phyloP scores from a whole-genome alignment of 2,113 vertebrate species.

The Origma solitaria region DNA sequence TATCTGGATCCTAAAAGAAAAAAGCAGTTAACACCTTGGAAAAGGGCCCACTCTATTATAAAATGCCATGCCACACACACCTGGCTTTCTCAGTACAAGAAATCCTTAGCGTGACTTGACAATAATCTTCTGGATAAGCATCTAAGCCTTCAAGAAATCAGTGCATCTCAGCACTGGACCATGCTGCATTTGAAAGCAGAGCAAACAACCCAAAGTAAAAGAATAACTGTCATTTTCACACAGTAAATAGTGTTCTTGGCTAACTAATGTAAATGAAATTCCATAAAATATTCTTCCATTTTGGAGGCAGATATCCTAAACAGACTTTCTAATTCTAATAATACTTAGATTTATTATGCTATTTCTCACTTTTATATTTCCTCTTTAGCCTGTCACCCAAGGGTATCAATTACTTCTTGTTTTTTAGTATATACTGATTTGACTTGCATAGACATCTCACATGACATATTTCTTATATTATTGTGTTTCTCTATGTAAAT shows the following conservation, averaged over 20 bases:
- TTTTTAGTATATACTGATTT: not conserved
- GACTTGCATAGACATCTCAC: not conserved
- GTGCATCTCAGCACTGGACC: not conserved
- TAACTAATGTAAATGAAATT: not conserved
- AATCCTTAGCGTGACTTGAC: not conserved
- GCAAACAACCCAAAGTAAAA: not conserved
- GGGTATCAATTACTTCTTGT: not conserved
- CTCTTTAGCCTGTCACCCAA: not conserved
- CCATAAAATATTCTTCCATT: not conserved
- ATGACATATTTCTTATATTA: not conserved
- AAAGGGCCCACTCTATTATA: not conserved
- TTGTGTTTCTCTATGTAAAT: not conserved
- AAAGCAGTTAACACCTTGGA: not conserved
- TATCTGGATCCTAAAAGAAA: not conserved
- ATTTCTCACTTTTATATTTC: not conserved
- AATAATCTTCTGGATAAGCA: not conserved
- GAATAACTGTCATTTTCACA: not conserved
- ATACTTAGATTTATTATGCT: not conserved
- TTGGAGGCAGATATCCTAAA: not conserved
- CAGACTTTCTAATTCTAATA: not conserved
- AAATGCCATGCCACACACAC: not conserved
- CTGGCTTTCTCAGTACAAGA: not conserved
- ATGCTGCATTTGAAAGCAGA: not conserved
- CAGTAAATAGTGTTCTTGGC: not conserved
- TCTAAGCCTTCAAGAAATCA: not conserved